Evolutionary conservation across 2,888 invertebrate species (phyloP).

Genomic region (Phania funesta): DNA sequence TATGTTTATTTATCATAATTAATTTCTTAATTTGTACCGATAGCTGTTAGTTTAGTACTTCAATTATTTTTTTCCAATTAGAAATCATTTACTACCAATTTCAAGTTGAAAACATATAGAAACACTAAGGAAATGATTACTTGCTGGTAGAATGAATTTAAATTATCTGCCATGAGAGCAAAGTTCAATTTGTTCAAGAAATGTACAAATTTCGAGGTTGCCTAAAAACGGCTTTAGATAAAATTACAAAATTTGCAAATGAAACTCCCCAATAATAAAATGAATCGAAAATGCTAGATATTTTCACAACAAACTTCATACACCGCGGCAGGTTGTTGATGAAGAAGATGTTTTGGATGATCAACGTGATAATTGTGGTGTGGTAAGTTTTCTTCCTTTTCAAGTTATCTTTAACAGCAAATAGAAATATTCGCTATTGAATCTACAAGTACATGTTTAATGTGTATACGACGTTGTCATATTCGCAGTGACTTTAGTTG

Average conservation of each 20-base stretch:
- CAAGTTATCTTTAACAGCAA: constrained; percentile 42
- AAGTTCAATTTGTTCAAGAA: too few relatives aligned
- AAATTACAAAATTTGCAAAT: neutral
- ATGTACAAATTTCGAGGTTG: too few relatives aligned
- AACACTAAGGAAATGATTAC: too few relatives aligned
- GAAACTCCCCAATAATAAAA: neutral
- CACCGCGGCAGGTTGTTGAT: neutral
- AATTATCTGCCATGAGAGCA: too few relatives aligned
- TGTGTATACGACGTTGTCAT: neutral
- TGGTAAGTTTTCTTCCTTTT: constrained; percentile 60
- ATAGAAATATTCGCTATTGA: constrained; percentile 34
- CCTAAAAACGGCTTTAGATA: too few relatives aligned
- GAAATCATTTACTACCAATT: too few relatives aligned
- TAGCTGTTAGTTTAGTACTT: too few relatives aligned
- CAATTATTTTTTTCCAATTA: too few relatives aligned
- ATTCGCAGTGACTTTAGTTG: neutral
- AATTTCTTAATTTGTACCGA: too few relatives aligned
- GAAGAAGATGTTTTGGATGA: constrained; percentile 23
- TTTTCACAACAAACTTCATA: constrained; percentile 1
- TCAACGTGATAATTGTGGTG: constrained; percentile 45
- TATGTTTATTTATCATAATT: too few relatives aligned
- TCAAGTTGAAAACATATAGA: too few relatives aligned
- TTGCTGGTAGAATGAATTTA: too few relatives aligned
- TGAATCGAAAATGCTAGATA: neutral
- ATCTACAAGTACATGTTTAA: neutral